Conservation (phyloP, 2,888 invertebrate genomes). For the Empis stercorea region DNA sequence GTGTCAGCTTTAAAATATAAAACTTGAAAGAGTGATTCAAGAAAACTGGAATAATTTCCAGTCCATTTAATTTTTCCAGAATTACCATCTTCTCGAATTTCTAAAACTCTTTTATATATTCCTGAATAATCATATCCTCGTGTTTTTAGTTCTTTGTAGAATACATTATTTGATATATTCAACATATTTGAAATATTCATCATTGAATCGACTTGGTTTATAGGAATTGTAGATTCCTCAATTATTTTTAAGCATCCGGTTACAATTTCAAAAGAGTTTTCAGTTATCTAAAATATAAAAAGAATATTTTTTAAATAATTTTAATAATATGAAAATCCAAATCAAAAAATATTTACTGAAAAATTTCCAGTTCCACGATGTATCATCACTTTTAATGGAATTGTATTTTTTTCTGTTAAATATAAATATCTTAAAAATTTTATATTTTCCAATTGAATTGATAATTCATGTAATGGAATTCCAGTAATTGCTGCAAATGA, state of each 20-base stretch:
- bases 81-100: conserved; percentile 18
- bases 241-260: conserved; percentile 50
- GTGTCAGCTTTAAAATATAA: conserved; percentile 52
- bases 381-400: conserved; percentile 39
- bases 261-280: conserved; percentile 36
- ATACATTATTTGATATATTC: conserved; percentile 46
- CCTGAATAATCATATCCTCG: conserved; percentile 47
- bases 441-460: conserved; percentile 70
- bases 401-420: conserved; percentile 47
- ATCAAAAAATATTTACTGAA: conserved; percentile 37
- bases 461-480: conserved; percentile 37
- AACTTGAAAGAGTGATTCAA: conserved; percentile 77
- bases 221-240: conserved; percentile 56
- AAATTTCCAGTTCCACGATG: conserved; percentile 43
- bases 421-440: conserved; percentile 67
- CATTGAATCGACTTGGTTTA: too few relatives aligned
- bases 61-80: conserved; percentile 43
- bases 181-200: too few relatives aligned
- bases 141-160: conserved; percentile 52
- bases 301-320: background rate
- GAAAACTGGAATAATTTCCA: conserved; percentile 70
- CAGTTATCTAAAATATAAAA: background rate
- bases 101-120: conserved; percentile 17
- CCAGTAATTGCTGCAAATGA: background rate
- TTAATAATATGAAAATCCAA: background rate